A percentile compares a stretch with the other conserved stretches of the same genome.
phyloP scores from a whole-genome alignment of 2,113 vertebrate genomes.

The Coptodon bakossiorum region DNA sequence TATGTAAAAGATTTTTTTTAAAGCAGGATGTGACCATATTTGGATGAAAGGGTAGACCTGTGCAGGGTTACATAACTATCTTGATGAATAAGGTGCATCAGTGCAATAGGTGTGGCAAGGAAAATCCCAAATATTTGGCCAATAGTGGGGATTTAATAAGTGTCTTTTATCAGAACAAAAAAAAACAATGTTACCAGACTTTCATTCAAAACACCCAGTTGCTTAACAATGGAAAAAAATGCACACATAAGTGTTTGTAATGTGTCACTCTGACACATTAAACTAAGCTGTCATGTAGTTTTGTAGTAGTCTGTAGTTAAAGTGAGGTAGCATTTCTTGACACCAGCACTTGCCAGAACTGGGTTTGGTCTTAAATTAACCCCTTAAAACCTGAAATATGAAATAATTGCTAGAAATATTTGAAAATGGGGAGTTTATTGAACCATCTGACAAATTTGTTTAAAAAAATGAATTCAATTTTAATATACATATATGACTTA shows the following conservation, averaged over 20 bases:
- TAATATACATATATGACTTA: not conserved
- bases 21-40: not conserved
- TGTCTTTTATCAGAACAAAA: not conserved
- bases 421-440: not conserved
- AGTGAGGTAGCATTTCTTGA: not conserved
- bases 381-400: not conserved
- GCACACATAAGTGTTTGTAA: not conserved
- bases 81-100: not conserved
- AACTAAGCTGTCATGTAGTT: not conserved
- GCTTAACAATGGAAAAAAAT: not conserved
- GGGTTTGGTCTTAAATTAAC: not conserved
- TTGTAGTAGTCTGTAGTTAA: not conserved
- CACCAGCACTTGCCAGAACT: not conserved
- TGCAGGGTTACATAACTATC: not conserved
- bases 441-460: not conserved
- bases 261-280: not conserved
- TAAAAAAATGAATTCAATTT: not conserved
- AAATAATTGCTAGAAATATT: not conserved
- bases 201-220: not conserved
- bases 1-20: not conserved
- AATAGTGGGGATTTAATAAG: not conserved
- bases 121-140: not conserved
- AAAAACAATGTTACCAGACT: not conserved
- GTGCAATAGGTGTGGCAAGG: not conserved
- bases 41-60: not conserved